Conservation (phyloP, 1,140 invertebrate species). For the Carposina sasakii region DNA sequence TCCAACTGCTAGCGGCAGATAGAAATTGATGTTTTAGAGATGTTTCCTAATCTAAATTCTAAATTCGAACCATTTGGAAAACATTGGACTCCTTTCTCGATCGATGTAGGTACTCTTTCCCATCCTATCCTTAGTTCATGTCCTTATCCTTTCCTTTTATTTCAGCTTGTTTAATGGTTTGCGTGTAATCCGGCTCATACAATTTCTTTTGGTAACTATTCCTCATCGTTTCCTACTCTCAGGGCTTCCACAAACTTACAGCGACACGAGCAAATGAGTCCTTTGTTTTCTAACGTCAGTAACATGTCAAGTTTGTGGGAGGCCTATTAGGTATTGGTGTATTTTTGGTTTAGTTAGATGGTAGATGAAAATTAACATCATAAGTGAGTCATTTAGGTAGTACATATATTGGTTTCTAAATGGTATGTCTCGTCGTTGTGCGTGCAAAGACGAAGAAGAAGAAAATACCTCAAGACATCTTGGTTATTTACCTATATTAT, state of each 20-base stretch:
- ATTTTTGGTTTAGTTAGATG: too few species aligned
- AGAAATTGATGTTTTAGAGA: too few species aligned
- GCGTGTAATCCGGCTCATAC: conserved; percentile 62
- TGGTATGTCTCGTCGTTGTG: too few species aligned
- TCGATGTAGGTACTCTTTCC: too few species aligned
- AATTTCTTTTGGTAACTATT: conserved; percentile 57
- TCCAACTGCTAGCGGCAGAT: too few species aligned
- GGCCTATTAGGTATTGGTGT: conserved; percentile 20
- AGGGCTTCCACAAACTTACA: conserved; percentile 51
- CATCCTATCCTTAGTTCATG: conserved; percentile 7
- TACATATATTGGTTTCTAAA: too few species aligned
- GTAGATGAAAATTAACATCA: too few species aligned
- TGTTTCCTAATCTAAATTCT: conserved; percentile 31
- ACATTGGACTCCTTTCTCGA: conserved; percentile 52
- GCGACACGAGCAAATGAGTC: conserved; percentile 36
- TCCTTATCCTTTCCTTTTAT: conserved; percentile 39
- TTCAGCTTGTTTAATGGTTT: conserved; percentile 70
- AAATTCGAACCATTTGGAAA: conserved; percentile 39
- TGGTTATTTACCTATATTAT: too few species aligned
- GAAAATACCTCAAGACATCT: too few species aligned
- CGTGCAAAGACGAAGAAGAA: too few species aligned
- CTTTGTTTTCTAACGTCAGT: conserved; percentile 30
- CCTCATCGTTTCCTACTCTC: conserved; percentile 23
- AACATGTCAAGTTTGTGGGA: conserved; percentile 53
- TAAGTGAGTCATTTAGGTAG: too few species aligned